Conservation (phyloP, 1,140 invertebrate species). For the Hirudo medicinalis region DNA sequence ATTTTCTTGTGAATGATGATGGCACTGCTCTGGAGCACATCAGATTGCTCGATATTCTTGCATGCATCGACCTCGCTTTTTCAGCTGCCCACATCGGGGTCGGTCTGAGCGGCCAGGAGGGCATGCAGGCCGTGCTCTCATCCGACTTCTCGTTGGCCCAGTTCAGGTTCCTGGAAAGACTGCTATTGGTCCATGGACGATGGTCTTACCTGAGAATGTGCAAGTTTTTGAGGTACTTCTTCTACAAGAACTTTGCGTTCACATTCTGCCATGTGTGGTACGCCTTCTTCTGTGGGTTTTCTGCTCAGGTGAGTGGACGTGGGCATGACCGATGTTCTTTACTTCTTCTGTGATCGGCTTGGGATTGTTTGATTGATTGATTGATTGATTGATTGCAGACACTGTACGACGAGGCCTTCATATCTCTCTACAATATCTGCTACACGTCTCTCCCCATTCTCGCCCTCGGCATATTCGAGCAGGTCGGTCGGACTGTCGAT, state of each 20-base stretch:
- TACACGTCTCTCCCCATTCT: constrained; percentile 91
- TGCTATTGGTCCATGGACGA: constrained; percentile 91
- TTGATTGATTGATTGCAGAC: constrained; percentile 54
- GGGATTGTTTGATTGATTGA: too few species aligned
- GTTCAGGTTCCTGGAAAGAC: constrained; percentile 56
- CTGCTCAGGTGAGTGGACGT: constrained; percentile 68
- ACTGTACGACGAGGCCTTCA: constrained; percentile 93
- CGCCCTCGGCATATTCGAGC: constrained; percentile 85
- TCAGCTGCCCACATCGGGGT: constrained; percentile 61
- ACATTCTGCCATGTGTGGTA: constrained; percentile 93
- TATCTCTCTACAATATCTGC: constrained; percentile 93
- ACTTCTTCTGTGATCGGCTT: neutral
- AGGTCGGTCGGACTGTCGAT: constrained; percentile 41
- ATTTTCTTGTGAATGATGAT: neutral
- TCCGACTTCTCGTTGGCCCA: constrained; percentile 88
- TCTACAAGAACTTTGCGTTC: constrained; percentile 74
- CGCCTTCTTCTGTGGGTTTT: constrained; percentile 98
- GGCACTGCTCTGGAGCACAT: too few species aligned
- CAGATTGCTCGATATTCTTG: neutral
- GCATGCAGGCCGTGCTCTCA: constrained; percentile 89
- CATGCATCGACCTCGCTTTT: neutral
- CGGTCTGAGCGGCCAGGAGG: constrained; percentile 95
- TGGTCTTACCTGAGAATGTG: constrained; percentile 91
- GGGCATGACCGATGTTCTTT: neutral
- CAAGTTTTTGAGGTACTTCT: constrained; percentile 95